phyloP scores from a whole-genome alignment of 1,140 invertebrate species.

The Drosophila ficusphila region DNA sequence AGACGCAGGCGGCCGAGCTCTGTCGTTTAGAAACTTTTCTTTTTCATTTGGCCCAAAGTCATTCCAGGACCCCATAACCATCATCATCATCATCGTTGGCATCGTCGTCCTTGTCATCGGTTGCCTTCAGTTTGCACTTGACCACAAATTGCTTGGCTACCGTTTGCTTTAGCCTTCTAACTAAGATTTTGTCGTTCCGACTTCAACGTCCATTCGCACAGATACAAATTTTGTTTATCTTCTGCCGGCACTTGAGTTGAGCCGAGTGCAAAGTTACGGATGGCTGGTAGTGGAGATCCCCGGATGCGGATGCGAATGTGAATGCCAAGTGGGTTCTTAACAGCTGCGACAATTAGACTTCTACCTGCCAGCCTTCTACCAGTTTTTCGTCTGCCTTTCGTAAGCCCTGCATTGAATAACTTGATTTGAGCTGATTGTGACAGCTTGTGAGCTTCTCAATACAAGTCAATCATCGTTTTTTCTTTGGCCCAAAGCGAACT shows the following conservation, averaged over 20 bases:
- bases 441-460: slow-evolving; percentile 20
- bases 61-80: not conserved
- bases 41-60: slow-evolving; percentile 6
- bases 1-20: slow-evolving; percentile 44
- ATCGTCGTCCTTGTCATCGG: slow-evolving; percentile 28
- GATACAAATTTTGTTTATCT: slow-evolving; percentile 71
- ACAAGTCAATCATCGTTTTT: slow-evolving; percentile 13
- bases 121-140: slow-evolving; percentile 58
- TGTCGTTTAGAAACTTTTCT: slow-evolving; percentile 48
- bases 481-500: not conserved
- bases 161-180: slow-evolving; percentile 72
- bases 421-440: slow-evolving; percentile 42
- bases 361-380: slow-evolving; percentile 26
- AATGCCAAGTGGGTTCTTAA: slow-evolving; percentile 43
- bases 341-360: slow-evolving; percentile 68
- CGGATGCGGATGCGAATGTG: not conserved
- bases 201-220: slow-evolving; percentile 31
- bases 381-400: slow-evolving; percentile 7
- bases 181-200: slow-evolving; percentile 61
- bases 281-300: slow-evolving; percentile 8
- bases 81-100: slow-evolving; percentile 5
- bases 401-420: slow-evolving; percentile 38
- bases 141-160: slow-evolving; percentile 77
- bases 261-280: slow-evolving; percentile 60
- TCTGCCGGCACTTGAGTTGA: slow-evolving; percentile 53